phyloP scores from a whole-genome alignment of 2,797 vertebrate genomes.

The Phrynocephalus forsythii region DNA sequence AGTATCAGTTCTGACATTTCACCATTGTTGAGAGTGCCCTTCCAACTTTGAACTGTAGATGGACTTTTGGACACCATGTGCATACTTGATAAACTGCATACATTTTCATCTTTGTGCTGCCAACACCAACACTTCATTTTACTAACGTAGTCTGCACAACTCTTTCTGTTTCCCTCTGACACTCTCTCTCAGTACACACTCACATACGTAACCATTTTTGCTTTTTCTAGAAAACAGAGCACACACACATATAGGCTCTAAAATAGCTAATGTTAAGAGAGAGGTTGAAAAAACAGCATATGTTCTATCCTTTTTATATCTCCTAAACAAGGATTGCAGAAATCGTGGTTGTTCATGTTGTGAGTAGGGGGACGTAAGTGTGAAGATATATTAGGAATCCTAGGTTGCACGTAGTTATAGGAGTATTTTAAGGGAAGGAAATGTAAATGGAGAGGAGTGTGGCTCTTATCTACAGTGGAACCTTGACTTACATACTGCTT shows the following conservation, averaged over 20 bases:
- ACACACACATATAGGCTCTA: slow-evolving; percentile 13
- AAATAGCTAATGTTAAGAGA: slow-evolving; percentile 38
- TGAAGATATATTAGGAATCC: not conserved
- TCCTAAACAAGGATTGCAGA: slow-evolving; percentile 1
- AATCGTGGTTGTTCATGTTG: not conserved
- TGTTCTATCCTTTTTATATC: slow-evolving; percentile 9
- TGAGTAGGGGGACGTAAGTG: slow-evolving; percentile 3
- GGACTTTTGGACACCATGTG: not conserved
- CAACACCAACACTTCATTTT: slow-evolving; percentile 43
- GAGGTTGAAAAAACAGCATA: slow-evolving; percentile 14
- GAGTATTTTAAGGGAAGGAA: not conserved
- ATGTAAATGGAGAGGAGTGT: not conserved
- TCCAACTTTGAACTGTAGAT: slow-evolving; percentile 8
- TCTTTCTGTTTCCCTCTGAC: not conserved
- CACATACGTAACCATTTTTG: not conserved
- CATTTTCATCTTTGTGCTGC: slow-evolving; percentile 42
- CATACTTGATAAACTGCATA: slow-evolving; percentile 35
- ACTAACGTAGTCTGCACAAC: not conserved
- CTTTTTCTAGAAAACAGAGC: slow-evolving; percentile 28
- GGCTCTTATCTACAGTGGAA: too few species aligned
- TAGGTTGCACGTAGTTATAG: not conserved
- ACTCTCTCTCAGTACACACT: not conserved
- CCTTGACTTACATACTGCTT: too few species aligned
- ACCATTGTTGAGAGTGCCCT: not conserved
- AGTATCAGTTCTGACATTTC: slow-evolving; percentile 34